Percentiles rank a stretch among this genome's conserved stretches.
Conservation (phyloP, 1,140 invertebrate genomes). For the Andricus grossulariae region DNA sequence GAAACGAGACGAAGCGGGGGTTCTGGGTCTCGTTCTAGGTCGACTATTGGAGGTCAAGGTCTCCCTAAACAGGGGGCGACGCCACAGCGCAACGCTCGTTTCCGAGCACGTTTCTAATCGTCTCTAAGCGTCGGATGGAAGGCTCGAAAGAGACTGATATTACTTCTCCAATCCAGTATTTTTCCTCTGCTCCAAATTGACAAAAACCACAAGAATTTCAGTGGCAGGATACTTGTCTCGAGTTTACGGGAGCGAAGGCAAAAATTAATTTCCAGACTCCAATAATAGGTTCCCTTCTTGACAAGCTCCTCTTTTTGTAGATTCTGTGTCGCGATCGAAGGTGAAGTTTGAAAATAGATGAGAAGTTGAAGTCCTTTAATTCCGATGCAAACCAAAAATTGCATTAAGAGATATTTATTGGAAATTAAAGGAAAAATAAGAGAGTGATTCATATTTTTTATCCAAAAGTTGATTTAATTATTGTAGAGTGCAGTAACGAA, state of each 20-base stretch:
- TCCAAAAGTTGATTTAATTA: no score
- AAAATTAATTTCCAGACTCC: not conserved
- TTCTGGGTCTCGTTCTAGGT: constrained; percentile 73
- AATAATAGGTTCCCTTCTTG: not conserved
- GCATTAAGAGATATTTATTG: no score
- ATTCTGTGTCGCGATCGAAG: no score
- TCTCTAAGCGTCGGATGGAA: constrained; percentile 45
- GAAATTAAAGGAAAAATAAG: no score
- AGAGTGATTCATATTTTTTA: no score
- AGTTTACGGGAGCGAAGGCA: not conserved
- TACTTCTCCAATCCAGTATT: not conserved
- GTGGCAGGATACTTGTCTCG: constrained; percentile 3
- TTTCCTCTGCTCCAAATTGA: not conserved
- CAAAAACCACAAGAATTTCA: constrained; percentile 21
- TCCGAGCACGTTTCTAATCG: constrained; percentile 52
- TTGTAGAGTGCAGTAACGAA: no score
- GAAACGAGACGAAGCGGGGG: constrained; percentile 58
- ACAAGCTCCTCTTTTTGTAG: not conserved
- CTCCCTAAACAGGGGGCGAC: constrained; percentile 54
- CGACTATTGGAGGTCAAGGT: constrained; percentile 72
- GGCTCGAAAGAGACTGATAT: constrained; percentile 44
- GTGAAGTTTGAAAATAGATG: no score
- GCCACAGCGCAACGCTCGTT: constrained; percentile 42
- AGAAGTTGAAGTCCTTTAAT: no score
- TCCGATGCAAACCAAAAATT: no score